Evolutionary conservation across 2,113 vertebrate genomes (phyloP), one percentile per base, ranked within the genome.

Genomic region (Hippocampus barbouri): DNA sequence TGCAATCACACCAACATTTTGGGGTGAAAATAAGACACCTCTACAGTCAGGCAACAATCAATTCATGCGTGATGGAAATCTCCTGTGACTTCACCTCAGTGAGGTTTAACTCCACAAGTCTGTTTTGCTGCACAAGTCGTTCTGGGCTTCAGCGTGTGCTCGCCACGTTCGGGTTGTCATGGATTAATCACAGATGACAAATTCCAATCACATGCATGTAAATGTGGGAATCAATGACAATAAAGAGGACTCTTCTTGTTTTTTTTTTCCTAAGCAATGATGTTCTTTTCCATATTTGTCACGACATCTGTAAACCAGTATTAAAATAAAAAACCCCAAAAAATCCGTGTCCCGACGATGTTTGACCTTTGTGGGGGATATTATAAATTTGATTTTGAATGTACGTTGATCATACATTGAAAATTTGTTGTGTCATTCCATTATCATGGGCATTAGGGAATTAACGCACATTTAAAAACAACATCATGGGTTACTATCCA

Each of bases 401-500:
- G 53, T 56, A 23, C 21, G 5, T 11, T n/a, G 53, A 56, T 56
- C 8, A 56, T n/a, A 56, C 53, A 56, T 23, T 56, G 53, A 56
- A 23, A 4, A 11, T n/a, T 23, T 56, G 8, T 56, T 56, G 18
- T 8, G 9, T 23, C 53, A 21, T 23, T n/a, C 8, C 23, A 56
- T n/a, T 56, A 4, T 56, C 21, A 51, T 51, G 49, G 49, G 49
- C 18, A 11, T 12, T 14, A 45, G 43, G 43, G 43, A 45, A 45
- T 53, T 21, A 53, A 20, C 49, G 2, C 2, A 51, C 49, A 53
- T 53, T 18, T 53, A 30, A 3, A 66, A 75, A 81, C 65, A 38
- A 67, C 11, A 56, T 23, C 73, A 69, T 60, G 27, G 66, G 51
- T 25, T 6, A 21, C 78, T 76, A 85, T 80, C 21, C 82, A 87